Evolutionary conservation across 2,888 invertebrate genomes (phyloP).

Genomic region (Acrobasis repandana): DNA sequence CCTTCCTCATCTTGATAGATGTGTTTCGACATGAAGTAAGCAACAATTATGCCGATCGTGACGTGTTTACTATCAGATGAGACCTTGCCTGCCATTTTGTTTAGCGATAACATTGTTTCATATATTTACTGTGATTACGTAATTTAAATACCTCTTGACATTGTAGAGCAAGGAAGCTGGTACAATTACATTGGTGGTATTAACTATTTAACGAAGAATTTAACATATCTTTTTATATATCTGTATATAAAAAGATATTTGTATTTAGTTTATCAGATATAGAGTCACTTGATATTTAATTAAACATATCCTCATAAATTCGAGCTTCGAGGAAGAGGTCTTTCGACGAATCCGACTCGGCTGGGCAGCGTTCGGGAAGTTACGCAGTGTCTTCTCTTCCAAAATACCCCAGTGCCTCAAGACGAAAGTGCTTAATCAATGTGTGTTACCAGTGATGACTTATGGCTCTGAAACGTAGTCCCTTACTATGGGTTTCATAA

Average conservation of each 20-base stretch:
- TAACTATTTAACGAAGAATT: not conserved
- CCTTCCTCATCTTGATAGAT: constrained; percentile 21
- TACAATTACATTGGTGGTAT: not conserved
- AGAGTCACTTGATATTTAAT: not conserved
- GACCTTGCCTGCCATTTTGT: constrained; percentile 35
- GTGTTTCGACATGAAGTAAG: constrained; percentile 21
- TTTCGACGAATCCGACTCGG: no score
- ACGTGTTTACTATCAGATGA: constrained; percentile 29
- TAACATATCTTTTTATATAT: not conserved
- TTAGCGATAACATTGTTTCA: constrained; percentile 43
- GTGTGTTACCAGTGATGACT: no score
- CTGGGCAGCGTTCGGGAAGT: no score
- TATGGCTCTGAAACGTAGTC: no score
- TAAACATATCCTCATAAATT: no score
- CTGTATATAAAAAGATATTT: not conserved
- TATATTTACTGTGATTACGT: constrained; percentile 30
- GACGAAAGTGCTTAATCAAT: no score
- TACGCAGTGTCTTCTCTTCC: no score
- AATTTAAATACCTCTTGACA: constrained; percentile 16
- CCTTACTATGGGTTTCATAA: no score
- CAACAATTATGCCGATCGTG: constrained; percentile 25
- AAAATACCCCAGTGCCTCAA: no score
- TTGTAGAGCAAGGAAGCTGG: constrained; percentile 13
- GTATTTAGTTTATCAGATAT: not conserved
- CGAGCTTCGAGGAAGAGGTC: no score